These are phyloP conservation scores for Brachionus rubens DNA, from an alignment of 1,140 invertebrate genomes.

Conservation along the genomic window DNA sequence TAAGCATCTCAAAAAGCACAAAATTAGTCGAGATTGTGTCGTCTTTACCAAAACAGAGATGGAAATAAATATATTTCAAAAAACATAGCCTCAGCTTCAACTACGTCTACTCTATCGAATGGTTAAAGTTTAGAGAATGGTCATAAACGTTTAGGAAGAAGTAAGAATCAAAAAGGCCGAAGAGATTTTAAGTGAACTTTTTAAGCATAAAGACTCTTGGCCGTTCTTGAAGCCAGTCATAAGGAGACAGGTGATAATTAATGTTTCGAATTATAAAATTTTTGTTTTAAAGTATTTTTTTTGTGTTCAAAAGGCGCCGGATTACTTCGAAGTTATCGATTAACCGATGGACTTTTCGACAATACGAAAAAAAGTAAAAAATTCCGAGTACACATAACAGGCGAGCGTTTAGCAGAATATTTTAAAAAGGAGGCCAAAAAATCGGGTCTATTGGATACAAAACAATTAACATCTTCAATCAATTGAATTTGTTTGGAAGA, in stretches of 20 bases:
- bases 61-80: conserved; percentile 44
- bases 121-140: not conserved
- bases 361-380: conserved; percentile 73
- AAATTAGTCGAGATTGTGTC: not conserved
- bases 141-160: conserved; percentile 29
- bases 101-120: conserved; percentile 54
- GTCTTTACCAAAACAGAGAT: not conserved
- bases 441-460: conserved; percentile 49
- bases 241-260: conserved; percentile 71
- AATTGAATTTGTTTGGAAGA: not conserved
- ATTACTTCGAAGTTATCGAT: conserved; percentile 83
- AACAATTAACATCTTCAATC: conserved; percentile 6
- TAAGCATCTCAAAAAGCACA: not conserved
- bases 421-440: conserved; percentile 72
- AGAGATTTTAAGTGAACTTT: conserved; percentile 72
- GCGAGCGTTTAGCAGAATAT: conserved; percentile 69
- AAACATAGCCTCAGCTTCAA: conserved; percentile 58
- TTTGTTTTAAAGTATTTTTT: not conserved
- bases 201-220: conserved; percentile 79
- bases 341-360: conserved; percentile 89
- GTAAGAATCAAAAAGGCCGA: conserved; percentile 63
- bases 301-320: conserved; percentile 70
- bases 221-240: conserved; percentile 83
- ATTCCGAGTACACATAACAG: conserved; percentile 75
- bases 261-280: not conserved